Conservation (phyloP, 2,888 invertebrate genomes). For the Mesorhabditis sp. region DNA sequence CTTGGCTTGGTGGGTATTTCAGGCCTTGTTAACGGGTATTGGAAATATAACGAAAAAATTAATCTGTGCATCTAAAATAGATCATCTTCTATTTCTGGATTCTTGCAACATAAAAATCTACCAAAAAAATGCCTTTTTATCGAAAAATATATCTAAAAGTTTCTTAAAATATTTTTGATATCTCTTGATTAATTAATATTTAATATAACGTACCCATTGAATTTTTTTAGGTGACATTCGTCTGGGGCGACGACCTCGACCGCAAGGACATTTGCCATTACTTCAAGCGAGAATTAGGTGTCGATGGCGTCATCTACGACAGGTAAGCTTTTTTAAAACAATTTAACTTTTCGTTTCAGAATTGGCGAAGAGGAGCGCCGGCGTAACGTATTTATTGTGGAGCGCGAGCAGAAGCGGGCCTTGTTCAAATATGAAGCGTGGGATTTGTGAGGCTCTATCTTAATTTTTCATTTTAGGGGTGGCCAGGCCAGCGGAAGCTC, state of each 20-base stretch:
- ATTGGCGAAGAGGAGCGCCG: constrained; percentile 52
- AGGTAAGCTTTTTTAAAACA: constrained; percentile 62
- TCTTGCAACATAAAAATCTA: not conserved
- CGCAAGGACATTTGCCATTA: constrained; percentile 75
- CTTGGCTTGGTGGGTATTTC: constrained; percentile 69
- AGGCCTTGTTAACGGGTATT: not conserved
- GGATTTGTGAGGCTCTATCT: constrained; percentile 22
- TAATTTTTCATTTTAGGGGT: too few relatives aligned
- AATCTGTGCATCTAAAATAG: not conserved
- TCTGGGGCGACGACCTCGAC: constrained; percentile 95
- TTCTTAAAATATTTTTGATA: too few relatives aligned
- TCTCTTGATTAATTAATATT: too few relatives aligned
- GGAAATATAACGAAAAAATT: too few relatives aligned
- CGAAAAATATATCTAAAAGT: too few relatives aligned
- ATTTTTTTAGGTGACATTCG: constrained; percentile 69
- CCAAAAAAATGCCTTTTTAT: too few relatives aligned
- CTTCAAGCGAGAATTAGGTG: constrained; percentile 82
- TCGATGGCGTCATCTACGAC: constrained; percentile 94
- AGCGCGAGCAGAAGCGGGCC: constrained; percentile 44
- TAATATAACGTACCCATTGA: too few relatives aligned
- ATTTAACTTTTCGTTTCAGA: constrained; percentile 19
- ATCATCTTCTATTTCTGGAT: not conserved
- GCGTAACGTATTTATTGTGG: constrained; percentile 51
- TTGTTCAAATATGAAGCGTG: not conserved
- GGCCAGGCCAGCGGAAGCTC: too few relatives aligned